phyloP scores from a whole-genome alignment of 1,140 invertebrate genomes.

The Nephila pilipes region DNA sequence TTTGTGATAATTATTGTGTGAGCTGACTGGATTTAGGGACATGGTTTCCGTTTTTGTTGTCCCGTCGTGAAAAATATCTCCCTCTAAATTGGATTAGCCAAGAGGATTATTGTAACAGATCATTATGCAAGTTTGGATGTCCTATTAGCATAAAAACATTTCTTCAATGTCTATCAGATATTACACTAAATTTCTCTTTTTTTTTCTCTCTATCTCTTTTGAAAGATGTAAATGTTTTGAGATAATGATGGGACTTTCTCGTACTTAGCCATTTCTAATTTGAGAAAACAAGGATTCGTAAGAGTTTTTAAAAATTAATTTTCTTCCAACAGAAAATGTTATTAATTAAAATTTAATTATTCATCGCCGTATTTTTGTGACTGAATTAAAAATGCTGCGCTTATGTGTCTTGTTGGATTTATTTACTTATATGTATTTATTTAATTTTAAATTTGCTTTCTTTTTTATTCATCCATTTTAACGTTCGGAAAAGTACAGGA shows the following conservation, averaged over 20 bases:
- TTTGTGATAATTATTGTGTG: constrained; percentile 73
- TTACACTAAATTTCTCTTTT: not conserved
- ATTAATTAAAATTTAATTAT: constrained; percentile 21
- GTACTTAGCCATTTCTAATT: not conserved
- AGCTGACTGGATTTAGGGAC: constrained; percentile 58
- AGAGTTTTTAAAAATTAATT: not conserved
- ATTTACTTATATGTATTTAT: too few species aligned
- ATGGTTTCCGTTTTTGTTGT: constrained; percentile 45
- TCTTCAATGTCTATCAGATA: constrained; percentile 20
- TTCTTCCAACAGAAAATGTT: not conserved
- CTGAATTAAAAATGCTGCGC: too few species aligned
- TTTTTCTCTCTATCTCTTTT: not conserved
- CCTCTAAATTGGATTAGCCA: constrained; percentile 66
- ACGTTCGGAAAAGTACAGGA: too few species aligned
- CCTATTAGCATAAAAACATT: constrained; percentile 63
- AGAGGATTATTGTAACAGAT: constrained; percentile 61
- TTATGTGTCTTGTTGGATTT: too few species aligned
- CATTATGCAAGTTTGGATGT: constrained; percentile 40
- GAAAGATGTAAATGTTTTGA: not conserved
- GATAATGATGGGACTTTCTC: constrained; percentile 31
- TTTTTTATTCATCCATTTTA: too few species aligned
- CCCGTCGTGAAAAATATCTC: constrained; percentile 64
- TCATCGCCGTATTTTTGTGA: too few species aligned
- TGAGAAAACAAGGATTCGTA: not conserved
- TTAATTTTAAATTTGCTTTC: too few species aligned